A percentile compares a stretch with the other conserved stretches of the same genome.
phyloP scores from a whole-genome alignment of 2,797 vertebrate species.

The Schizothorax lantsangensis region DNA sequence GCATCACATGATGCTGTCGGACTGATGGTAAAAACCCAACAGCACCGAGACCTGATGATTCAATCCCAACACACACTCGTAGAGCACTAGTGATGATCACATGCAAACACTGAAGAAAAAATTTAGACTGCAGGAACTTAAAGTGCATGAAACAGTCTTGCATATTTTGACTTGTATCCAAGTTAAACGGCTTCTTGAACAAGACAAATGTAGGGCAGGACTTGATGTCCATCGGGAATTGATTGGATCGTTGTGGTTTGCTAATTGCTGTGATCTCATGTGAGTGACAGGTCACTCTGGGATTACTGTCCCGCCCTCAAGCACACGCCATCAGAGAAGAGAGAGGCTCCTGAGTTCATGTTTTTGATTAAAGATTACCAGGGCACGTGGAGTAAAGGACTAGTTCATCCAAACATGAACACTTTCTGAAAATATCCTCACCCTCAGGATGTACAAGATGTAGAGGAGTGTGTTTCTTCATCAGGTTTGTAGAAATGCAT shows the following conservation, averaged over 20 bases:
- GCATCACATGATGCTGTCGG: conserved; percentile 1
- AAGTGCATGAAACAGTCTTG: neutral
- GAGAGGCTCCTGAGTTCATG: neutral
- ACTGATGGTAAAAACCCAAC: neutral
- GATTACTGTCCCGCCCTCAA: neutral
- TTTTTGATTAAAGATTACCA: neutral
- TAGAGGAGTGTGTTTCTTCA: neutral
- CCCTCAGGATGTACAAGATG: neutral
- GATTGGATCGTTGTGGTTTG: conserved; percentile 3
- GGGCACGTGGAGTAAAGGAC: neutral
- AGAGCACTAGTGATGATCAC: neutral
- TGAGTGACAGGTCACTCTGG: neutral
- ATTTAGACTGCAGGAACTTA: neutral
- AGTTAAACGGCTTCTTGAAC: neutral
- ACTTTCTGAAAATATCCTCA: neutral
- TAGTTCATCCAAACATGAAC: neutral
- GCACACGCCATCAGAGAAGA: neutral
- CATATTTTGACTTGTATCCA: neutral
- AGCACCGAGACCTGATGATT: conserved; percentile 2
- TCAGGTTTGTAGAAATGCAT: neutral
- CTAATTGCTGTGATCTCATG: conserved; percentile 20
- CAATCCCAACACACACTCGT: neutral
- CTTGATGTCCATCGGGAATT: neutral
- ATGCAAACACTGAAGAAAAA: neutral
- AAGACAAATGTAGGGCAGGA: neutral